These are phyloP conservation scores for Notamacropus eugenii DNA, from an alignment of 2,797 vertebrate genomes.

Conservation along the genomic window DNA sequence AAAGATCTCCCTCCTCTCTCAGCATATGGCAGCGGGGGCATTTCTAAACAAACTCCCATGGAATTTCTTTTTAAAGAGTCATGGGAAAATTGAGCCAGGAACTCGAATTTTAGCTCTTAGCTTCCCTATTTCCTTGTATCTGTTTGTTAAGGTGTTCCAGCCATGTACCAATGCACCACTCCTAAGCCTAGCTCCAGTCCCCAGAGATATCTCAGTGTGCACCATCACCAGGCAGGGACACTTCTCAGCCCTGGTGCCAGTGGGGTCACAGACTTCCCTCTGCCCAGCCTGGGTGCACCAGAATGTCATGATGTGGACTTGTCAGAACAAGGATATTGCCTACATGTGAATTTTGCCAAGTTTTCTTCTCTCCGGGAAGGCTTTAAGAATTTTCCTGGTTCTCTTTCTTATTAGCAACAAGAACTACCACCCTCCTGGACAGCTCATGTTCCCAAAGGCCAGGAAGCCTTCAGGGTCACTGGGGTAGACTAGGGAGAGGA, in stretches of 20 bases:
- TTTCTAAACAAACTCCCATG: too few relatives aligned
- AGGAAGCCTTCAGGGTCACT: not conserved
- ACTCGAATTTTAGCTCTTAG: not conserved
- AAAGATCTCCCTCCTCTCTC: not conserved
- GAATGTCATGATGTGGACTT: not conserved
- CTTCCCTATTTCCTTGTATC: not conserved
- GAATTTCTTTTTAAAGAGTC: not conserved
- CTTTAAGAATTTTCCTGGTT: not conserved
- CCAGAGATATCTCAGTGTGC: too few relatives aligned
- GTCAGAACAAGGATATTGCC: not conserved
- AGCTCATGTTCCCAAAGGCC: too few relatives aligned
- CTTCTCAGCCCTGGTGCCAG: too few relatives aligned
- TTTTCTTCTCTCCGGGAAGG: not conserved
- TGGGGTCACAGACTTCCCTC: too few relatives aligned
- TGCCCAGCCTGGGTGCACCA: not conserved
- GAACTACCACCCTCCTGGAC: too few relatives aligned
- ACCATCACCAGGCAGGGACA: not conserved
- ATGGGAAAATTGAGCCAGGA: not conserved
- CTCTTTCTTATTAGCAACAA: not conserved
- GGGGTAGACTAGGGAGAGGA: too few relatives aligned
- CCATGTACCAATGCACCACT: not conserved
- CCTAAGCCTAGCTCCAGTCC: not conserved
- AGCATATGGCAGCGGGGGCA: rapidly evolving
- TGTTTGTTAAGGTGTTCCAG: not conserved
- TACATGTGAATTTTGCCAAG: not conserved